These are phyloP conservation scores for Cancer borealis DNA, from an alignment of 2,888 invertebrate species.

Conservation along the genomic window DNA sequence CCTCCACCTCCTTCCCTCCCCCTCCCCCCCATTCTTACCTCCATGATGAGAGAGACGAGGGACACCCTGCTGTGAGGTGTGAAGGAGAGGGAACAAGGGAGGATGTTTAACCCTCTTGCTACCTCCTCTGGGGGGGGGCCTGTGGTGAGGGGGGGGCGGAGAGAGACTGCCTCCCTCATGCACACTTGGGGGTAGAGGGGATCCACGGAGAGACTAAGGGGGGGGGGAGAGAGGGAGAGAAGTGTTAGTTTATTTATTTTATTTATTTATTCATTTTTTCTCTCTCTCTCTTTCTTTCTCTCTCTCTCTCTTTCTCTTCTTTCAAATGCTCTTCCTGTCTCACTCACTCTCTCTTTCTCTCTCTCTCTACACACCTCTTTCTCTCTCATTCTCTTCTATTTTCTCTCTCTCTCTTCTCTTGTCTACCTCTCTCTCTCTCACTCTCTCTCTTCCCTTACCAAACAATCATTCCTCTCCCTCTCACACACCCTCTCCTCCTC, in stretches of 20 bases:
- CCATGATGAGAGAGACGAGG: constrained; percentile 90
- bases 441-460: too few species aligned
- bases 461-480: background rate
- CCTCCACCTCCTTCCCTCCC: too few species aligned
- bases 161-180: constrained; percentile 83
- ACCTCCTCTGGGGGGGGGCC: constrained; percentile 87
- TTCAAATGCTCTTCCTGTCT: background rate
- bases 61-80: constrained; percentile 89
- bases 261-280: background rate
- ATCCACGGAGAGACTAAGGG: background rate
- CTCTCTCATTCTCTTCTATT: too few species aligned
- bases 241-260: background rate
- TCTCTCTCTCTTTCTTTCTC: background rate
- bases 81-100: constrained; percentile 93
- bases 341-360: too few species aligned
- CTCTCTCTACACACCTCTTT: too few species aligned
- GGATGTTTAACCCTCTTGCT: constrained; percentile 89
- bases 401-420: too few species aligned
- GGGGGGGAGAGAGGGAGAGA: background rate
- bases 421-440: too few species aligned
- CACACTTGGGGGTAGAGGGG: constrained; percentile 84
- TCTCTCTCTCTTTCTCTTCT: constrained; percentile 68
- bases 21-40: constrained; percentile 80
- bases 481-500: background rate
- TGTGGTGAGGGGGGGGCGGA: constrained; percentile 80